Base-by-base conservation (phyloP, 2,888 invertebrate genomes). In the Boloria euphrosyne region DNA sequence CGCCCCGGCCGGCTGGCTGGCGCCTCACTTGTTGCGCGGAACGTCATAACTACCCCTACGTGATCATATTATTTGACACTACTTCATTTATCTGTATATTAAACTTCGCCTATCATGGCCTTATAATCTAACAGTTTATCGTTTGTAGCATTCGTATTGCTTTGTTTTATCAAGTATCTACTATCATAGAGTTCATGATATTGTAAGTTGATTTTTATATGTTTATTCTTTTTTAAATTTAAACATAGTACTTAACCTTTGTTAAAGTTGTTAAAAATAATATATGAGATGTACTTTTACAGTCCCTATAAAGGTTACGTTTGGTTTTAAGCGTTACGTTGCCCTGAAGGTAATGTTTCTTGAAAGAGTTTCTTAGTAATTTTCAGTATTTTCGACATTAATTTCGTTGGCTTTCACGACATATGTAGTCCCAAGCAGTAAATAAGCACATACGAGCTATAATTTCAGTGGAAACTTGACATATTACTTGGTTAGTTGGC, bases 21-120 rank as follows among this genome's bases (percentile, higher is more conserved):
- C 89, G 89, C 89, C 73, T 71, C 79, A 88, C 89, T 89, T 90
- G 89, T 89, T 90, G 90, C 87, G 77, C 78, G 78, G 85, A 87
- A 87, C 83, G 85, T 87, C 87, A 88, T 89, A 89, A 89, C 87
- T 80, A 83, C 84, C 82, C 81, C 78, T 80, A 84, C 85, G 85
- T 88, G 86, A 83, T 80, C 76, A 75, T 79, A 82, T 83, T 82
- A 82, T 80, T 74, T 67, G 79, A 84, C 84, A 83, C 78, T 83
- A 81, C 81, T 74, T 71, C 74, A 76, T 72, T 80, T 80, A 80
- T 80, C 77, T 78, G 70, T 47, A 68, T 68, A 68, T 70, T 68
- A 66, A 70, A 64, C 53, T 60, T 64, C 13, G 50, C 46, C 49
- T 43, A 51, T 52, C 51, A 55, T 54, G 27, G 43, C 16, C 60